Evolutionary conservation across 2,113 vertebrate species (phyloP).

Genomic region (Hipposideros armiger): DNA sequence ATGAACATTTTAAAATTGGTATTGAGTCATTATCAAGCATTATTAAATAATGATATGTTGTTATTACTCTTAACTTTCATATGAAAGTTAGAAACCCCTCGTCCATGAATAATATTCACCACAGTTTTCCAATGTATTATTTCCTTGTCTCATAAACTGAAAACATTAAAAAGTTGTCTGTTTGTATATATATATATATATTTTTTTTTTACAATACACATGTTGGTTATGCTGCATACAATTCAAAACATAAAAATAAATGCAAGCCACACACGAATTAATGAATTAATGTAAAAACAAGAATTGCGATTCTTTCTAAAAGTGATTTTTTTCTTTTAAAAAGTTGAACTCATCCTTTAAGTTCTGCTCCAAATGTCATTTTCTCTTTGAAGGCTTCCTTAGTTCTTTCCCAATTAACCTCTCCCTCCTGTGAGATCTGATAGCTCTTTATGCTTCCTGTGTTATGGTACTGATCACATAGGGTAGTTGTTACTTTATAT

Average conservation of each 20-base stretch:
- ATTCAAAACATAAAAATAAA: background rate
- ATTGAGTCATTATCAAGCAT: background rate
- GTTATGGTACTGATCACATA: background rate
- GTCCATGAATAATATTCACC: background rate
- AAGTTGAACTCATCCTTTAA: background rate
- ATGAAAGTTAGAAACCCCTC: background rate
- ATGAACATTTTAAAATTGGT: background rate
- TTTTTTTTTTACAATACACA: background rate
- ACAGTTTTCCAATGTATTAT: background rate
- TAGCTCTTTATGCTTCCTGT: background rate
- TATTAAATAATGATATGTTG: background rate
- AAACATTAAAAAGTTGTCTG: constrained; percentile 24
- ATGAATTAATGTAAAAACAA: constrained; percentile 17
- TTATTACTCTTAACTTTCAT: background rate
- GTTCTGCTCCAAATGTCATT: background rate
- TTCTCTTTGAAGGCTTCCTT: background rate
- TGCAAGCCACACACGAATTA: background rate
- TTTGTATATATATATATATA: too few species aligned
- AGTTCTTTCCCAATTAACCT: background rate
- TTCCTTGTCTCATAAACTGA: background rate
- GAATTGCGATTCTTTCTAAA: background rate
- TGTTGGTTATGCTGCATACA: background rate
- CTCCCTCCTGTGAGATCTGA: background rate
- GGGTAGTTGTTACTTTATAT: background rate
- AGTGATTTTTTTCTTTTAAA: background rate